These are phyloP conservation scores for Macquaria ambigua DNA, from an alignment of 2,113 vertebrate genomes.

Conservation along the genomic window DNA sequence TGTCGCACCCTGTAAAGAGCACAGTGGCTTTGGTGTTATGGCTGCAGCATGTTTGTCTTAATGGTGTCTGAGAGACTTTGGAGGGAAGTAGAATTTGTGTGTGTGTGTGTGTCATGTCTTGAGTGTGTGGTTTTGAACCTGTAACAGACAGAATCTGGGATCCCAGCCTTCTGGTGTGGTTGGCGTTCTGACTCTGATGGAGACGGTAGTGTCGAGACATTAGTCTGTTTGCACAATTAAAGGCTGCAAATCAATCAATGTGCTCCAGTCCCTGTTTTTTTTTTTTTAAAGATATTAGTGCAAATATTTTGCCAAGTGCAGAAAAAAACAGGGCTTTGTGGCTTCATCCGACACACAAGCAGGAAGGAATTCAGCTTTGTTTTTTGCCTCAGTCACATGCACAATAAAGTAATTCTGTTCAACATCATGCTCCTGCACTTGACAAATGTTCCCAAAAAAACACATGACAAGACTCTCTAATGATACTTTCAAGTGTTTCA, in stretches of 20 bases:
- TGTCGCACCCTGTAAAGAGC: conserved; percentile 21
- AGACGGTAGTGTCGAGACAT: too few relatives aligned
- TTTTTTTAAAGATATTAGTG: conserved; percentile 54
- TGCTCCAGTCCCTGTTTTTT: conserved; percentile 23
- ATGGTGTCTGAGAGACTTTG: conserved; percentile 19
- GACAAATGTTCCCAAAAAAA: conserved; percentile 41
- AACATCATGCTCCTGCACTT: conserved; percentile 39
- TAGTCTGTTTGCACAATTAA: too few relatives aligned
- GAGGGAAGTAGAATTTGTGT: not conserved
- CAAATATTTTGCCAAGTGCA: conserved; percentile 55
- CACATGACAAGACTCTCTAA: conserved; percentile 32
- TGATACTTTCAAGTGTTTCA: conserved; percentile 41
- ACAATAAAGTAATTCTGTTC: conserved; percentile 49
- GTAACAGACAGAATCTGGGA: conserved; percentile 63
- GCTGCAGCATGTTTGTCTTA: conserved; percentile 45
- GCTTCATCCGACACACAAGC: conserved; percentile 45
- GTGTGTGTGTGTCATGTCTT: not conserved
- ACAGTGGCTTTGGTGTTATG: conserved; percentile 24
- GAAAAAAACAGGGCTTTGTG: conserved; percentile 68
- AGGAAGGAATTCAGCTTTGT: conserved; percentile 50
- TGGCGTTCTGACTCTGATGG: not conserved
- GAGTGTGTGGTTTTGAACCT: conserved; percentile 8
- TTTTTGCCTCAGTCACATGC: not conserved
- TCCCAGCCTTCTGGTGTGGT: conserved; percentile 3
- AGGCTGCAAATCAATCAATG: too few relatives aligned